Base-by-base conservation (phyloP, 2,888 invertebrate species). In the Chrysolina americana region DNA sequence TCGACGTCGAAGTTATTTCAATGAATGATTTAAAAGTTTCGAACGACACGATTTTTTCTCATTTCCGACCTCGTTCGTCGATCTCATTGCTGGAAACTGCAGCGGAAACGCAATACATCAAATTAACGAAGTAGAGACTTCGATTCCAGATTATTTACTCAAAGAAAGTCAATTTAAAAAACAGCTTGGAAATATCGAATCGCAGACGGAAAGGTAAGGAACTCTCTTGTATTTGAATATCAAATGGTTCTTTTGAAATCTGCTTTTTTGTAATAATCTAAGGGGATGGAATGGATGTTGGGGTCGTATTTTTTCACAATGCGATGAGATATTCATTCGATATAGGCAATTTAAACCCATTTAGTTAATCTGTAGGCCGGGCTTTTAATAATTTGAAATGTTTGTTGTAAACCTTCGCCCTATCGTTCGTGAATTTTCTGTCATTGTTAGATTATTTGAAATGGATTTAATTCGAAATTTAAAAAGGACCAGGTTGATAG, bases 51-150 rank as follows among this genome's bases (percentile, higher is more conserved):
- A 68, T 70, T 76, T 76, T 76, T 64, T 66, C 70, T 69, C 59
- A 73, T 73, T 71, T 73, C 68, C 73, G 70, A 48, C 63, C 15
- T 63, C 66, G 65, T 56, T 68, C 62, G 59, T 59, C 70, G 73
- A 73, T 70, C 62, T 71, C 73, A n/a, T 70, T 73, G 70, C 70
- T 70, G 70, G 53, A 68, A 73, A 66, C 72, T 75, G 75, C 68
- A 73, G 36, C 66, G 73, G 73, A 68, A 66, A 73, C 69, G 69
- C 75, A 69, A 68, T 75, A 75, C 63, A 53, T 59, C 71, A 68
- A 69, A 75, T 75, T 75, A 75, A 75, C 59, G 47, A 36, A 47
- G 48, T 28, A 28, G 66, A 50, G 66, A 50, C 66, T 66, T 68
- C 65, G 23, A 65, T 65, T 65, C 41, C 36, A 53, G 47, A 56